These are phyloP conservation scores for Ardeotis arabs DNA, from an alignment of 2,113 vertebrate genomes.

Conservation along the genomic window DNA sequence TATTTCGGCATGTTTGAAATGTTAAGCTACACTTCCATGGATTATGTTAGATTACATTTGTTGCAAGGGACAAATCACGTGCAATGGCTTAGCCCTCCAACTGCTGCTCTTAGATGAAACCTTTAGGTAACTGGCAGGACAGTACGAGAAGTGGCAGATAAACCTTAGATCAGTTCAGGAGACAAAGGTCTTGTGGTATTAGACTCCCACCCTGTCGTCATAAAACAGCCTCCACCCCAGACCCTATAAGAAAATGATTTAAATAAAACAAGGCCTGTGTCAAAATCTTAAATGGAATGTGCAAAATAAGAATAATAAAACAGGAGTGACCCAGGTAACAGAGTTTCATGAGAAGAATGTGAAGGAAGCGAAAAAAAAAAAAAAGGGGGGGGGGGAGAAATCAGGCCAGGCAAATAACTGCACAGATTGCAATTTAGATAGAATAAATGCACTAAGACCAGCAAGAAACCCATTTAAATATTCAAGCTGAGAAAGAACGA, in stretches of 20 bases:
- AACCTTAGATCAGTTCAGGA: not conserved
- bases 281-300: not conserved
- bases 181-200: not conserved
- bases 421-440: conserved; percentile 30
- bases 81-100: not conserved
- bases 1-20: conserved; percentile 26
- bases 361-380: not conserved
- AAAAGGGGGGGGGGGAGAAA: not conserved
- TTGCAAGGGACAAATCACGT: not conserved
- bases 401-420: not conserved
- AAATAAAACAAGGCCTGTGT: not conserved
- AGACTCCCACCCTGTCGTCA: not conserved
- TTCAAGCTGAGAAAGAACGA: not conserved
- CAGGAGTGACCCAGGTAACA: not conserved
- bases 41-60: not conserved
- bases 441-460: not conserved
- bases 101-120: not conserved
- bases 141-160: not conserved
- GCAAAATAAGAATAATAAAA: not conserved
- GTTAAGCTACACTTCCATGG: not conserved
- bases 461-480: conserved; percentile 38
- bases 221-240: not conserved
- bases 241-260: not conserved
- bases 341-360: not conserved
- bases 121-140: not conserved